Percentiles rank a stretch among this genome's conserved stretches.
Conservation (phyloP, 2,888 invertebrate species). For the Cephalotes varians region DNA sequence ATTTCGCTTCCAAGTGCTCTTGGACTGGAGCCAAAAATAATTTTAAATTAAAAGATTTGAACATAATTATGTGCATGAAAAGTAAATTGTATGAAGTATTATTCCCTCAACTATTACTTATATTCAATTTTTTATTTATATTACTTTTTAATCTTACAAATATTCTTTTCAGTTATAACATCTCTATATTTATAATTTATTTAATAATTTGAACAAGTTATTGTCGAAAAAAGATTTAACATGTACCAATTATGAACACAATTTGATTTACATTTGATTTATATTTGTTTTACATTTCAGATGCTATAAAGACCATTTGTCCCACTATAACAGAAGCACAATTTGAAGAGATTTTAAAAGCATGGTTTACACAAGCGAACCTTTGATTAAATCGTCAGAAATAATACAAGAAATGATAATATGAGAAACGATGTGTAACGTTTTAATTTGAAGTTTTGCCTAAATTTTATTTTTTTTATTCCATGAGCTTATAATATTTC, state of each 20-base stretch:
- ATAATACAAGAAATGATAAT: not conserved
- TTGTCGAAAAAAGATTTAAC: too few relatives aligned
- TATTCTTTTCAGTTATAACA: too few relatives aligned
- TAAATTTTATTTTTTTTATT: too few relatives aligned
- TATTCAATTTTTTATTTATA: too few relatives aligned
- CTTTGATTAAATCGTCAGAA: not conserved
- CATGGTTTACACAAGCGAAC: not conserved
- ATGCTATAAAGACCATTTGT: not conserved
- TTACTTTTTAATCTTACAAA: too few relatives aligned
- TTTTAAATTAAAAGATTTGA: constrained; percentile 12
- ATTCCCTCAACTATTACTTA: not conserved
- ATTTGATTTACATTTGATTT: too few relatives aligned
- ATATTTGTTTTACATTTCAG: not conserved
- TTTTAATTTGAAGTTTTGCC: too few relatives aligned
- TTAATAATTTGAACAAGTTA: too few relatives aligned
- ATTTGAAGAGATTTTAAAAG: not conserved
- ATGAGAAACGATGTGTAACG: not conserved
- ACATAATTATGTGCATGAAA: not conserved
- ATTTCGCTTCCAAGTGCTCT: constrained; percentile 1
- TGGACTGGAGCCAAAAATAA: not conserved
- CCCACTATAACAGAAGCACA: not conserved
- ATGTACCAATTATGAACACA: too few relatives aligned
- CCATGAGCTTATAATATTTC: too few relatives aligned
- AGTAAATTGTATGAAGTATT: not conserved
- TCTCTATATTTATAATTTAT: not conserved